Base-by-base conservation (phyloP, 2,888 invertebrate species). In the Pterobdella sp. region DNA sequence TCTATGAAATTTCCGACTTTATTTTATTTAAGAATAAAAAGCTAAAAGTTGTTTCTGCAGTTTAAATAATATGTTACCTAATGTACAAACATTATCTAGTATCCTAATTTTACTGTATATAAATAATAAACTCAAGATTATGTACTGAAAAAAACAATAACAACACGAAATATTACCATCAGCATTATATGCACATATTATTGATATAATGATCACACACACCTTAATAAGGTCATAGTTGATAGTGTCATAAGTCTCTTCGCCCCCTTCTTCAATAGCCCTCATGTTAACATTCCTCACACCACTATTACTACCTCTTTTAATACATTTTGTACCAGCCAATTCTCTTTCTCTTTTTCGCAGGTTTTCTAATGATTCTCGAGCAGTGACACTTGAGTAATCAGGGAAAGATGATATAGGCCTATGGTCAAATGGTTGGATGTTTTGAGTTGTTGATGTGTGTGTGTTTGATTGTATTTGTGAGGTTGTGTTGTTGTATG, bases 311-410 rank as follows among this genome's bases (percentile, higher is more conserved):
- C 65, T 70, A 60, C 72, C 72, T 63, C 1, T 70, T n/a, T n/a
- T n/a, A n/a, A n/a, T n/a, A n/a, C n/a, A n/a, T n/a, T n/a, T 26
- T 56, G n/a, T 56, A 22, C 34, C 35, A 29, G 56, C 34, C 42
- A 37, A 29, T 18, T 22, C 35, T 29, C 31, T 75, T 60, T 76
- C 74, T 18, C 78, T 74, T 63, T 74, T 73, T n/a, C 76, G 70
- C 18, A 78, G 68, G 64, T 75, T 76, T 26, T 75, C 75, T 26
- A 78, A 68, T 1, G 78, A 77, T 72, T 78, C 78, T 18, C 78
- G 70, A 0, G 77, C 78, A 3, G 77, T 77, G 63, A 78, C 77
- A 14, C 75, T 72, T 0, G 76, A 76, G 70, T 78, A 78, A 3
- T 74, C 74, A 18, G 78, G 77, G 31, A 56, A 56, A 18, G 42